phyloP scores from a whole-genome alignment of 1,140 invertebrate species.

The Dolichoris vasculosae region DNA sequence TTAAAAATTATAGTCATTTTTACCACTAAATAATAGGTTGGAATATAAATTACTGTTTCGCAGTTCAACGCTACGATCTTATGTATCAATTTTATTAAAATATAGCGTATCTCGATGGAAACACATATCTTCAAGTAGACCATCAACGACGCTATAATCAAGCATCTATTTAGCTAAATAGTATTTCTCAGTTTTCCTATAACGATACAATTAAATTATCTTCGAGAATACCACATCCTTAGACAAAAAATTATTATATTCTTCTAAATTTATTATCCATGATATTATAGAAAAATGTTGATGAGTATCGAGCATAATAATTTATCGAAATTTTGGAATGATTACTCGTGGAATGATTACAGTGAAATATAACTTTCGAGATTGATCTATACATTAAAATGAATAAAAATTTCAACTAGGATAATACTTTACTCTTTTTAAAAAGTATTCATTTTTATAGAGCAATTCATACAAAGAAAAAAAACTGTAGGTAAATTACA shows the following conservation, averaged over 20 bases:
- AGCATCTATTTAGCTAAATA: background rate
- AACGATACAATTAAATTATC: background rate
- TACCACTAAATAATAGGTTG: background rate
- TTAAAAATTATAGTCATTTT: background rate
- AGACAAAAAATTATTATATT: too few relatives aligned
- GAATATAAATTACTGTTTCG: background rate
- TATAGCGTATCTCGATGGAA: background rate
- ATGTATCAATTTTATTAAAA: background rate
- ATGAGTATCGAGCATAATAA: too few relatives aligned
- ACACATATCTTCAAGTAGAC: background rate
- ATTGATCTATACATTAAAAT: slow-evolving; percentile 14
- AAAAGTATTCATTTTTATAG: too few relatives aligned
- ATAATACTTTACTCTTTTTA: too few relatives aligned
- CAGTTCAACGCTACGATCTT: background rate
- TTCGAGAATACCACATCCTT: too few relatives aligned
- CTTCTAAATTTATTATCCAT: too few relatives aligned
- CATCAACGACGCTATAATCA: background rate
- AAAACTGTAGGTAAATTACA: too few relatives aligned
- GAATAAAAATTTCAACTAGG: background rate
- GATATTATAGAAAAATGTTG: too few relatives aligned
- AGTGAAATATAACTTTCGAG: background rate
- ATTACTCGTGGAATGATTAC: too few relatives aligned
- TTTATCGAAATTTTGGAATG: too few relatives aligned
- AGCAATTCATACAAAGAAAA: too few relatives aligned
- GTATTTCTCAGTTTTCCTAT: background rate